Base-by-base conservation (phyloP, 2,797 vertebrate genomes). In the Crenuchus spilurus region DNA sequence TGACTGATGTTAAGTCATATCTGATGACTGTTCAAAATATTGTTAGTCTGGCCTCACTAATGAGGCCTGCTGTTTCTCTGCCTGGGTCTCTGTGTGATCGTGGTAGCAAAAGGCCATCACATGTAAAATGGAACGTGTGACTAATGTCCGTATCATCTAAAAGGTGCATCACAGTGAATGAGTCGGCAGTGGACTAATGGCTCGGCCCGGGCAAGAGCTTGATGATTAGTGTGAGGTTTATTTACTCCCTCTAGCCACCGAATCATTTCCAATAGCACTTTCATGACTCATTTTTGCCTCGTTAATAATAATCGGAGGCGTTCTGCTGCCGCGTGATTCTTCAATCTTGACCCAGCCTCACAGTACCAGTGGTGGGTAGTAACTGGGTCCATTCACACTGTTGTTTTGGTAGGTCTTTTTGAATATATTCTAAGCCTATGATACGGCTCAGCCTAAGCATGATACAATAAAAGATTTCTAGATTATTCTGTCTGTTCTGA, bases 251-350 rank as follows among this genome's bases (percentile, higher is more conserved):
- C 49, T 30, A 52, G 46, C 37, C 37, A 58, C 52, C 70, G 69
- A 81, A 41, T 76, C 73, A 75, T 77, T 70, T 16, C 58, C 63
- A 77, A 74, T 62, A 69, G 52, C 65, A 63, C 18, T 11, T 69
- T 74, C 39, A 64, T 72, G 65, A 70, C 52, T 73, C 77, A 76
- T 51, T 76, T 65, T 42, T 60, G 60, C 24, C 35, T 62, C 65
- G 46, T 80, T 80, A 76, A 62, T 70, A 24, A 14, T 74, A 51
- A 80, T 74, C 63, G 66, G 37, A 73, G 66, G 48, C 51, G 31
- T 55, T 63, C 44, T 67, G 66, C 67, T 48, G 58, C 52, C 41
- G 42, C 30, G 22, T 22, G 41, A 41, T n/a, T 35, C 37, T 55
- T 62, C n/a, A 37, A 42, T 39, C 67, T 33, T 44, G 51, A 70